These are phyloP conservation scores for Aspiorhynchus laticeps DNA, from an alignment of 2,113 vertebrate genomes.

Conservation along the genomic window DNA sequence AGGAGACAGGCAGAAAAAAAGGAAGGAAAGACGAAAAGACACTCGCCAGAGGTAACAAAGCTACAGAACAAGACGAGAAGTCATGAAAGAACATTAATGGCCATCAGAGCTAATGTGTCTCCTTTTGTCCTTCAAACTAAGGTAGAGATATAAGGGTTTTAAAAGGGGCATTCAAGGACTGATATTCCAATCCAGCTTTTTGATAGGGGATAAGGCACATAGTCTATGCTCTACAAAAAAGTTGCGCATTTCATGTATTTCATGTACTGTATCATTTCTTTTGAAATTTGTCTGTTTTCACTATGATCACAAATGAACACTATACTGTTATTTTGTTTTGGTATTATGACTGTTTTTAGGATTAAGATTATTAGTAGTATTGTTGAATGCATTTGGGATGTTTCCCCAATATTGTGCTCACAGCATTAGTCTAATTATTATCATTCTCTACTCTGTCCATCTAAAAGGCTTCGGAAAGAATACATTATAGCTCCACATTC, in stretches of 20 bases:
- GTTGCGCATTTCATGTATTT: background rate
- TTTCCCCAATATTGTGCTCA: background rate
- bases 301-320: background rate
- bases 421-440: background rate
- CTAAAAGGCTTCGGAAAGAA: background rate
- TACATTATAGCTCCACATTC: background rate
- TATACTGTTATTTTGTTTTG: background rate
- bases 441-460: background rate
- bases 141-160: constrained; percentile 1
- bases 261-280: background rate
- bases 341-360: background rate
- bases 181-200: background rate
- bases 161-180: background rate
- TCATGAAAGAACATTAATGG: constrained; percentile 52
- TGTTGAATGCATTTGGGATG: background rate
- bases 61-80: constrained; percentile 27
- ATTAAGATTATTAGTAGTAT: background rate
- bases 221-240: background rate
- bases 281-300: background rate
- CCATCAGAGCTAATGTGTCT: constrained; percentile 31
- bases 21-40: constrained; percentile 20
- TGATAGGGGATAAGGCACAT: background rate
- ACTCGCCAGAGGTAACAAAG: constrained; percentile 33
- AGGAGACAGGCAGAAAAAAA: constrained; percentile 18
- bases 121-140: constrained; percentile 45